Percentiles rank a stretch among this genome's conserved stretches.
Evolutionary conservation across 2,888 invertebrate genomes (phyloP).

Genomic region (Biston betularia): DNA sequence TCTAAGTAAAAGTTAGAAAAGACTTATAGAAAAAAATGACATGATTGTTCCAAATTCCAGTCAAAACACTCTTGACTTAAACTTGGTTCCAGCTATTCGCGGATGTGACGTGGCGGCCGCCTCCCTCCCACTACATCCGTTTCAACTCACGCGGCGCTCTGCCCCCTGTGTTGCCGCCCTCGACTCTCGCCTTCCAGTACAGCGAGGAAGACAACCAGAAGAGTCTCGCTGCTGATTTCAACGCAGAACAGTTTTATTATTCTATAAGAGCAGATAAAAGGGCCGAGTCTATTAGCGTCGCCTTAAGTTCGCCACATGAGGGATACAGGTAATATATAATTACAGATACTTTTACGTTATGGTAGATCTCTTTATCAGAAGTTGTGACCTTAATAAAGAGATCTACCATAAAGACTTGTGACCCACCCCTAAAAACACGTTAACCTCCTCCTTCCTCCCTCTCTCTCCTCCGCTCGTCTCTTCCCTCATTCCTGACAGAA

Average conservation of each 20-base stretch:
- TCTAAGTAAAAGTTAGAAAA: too few relatives aligned
- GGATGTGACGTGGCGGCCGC: constrained; percentile 81
- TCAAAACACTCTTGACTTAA: neutral
- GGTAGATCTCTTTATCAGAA: too few relatives aligned
- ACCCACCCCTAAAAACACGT: too few relatives aligned
- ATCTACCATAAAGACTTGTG: too few relatives aligned
- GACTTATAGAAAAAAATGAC: too few relatives aligned
- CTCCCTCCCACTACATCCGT: constrained; percentile 72
- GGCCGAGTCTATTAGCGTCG: constrained; percentile 61
- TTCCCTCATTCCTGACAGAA: too few relatives aligned
- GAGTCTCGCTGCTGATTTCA: constrained; percentile 65
- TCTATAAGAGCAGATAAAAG: constrained; percentile 73
- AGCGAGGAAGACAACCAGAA: constrained; percentile 59
- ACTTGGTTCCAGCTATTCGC: constrained; percentile 66
- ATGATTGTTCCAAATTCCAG: too few relatives aligned
- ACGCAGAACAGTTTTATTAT: constrained; percentile 63
- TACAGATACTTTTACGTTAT: too few relatives aligned
- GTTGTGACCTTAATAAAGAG: too few relatives aligned
- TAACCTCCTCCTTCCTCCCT: too few relatives aligned
- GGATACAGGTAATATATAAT: constrained; percentile 64
- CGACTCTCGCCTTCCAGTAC: constrained; percentile 63
- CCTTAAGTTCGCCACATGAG: constrained; percentile 72
- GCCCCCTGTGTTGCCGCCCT: constrained; percentile 66
- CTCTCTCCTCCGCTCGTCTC: too few relatives aligned
- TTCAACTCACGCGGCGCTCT: constrained; percentile 76